Conservation (phyloP, 1,140 invertebrate species). For the Aplysia californica region DNA sequence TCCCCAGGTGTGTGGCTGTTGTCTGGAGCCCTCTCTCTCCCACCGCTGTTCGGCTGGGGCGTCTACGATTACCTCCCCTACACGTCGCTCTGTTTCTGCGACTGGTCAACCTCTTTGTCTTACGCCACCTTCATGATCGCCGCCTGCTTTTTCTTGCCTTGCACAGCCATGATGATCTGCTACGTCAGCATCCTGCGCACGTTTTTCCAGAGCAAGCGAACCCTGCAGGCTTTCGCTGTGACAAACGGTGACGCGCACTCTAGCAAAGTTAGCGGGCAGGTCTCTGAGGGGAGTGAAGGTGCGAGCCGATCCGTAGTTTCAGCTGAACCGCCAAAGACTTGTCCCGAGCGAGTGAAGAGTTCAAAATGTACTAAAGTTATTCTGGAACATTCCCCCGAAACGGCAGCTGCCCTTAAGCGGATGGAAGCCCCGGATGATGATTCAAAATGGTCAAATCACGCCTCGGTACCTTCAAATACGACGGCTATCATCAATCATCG, state of each 20-base stretch:
- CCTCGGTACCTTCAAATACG: too few relatives aligned
- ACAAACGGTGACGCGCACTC: background rate
- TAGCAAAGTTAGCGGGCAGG: background rate
- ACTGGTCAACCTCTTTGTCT: constrained; percentile 40
- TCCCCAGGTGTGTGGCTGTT: constrained; percentile 42
- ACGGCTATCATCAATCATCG: too few relatives aligned
- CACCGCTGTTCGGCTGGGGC: constrained; percentile 51
- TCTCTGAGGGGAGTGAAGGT: background rate
- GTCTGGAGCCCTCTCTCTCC: constrained; percentile 34
- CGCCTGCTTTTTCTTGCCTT: constrained; percentile 48
- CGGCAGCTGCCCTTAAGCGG: too few relatives aligned
- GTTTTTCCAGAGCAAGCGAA: constrained; percentile 21
- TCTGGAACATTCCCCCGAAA: too few relatives aligned
- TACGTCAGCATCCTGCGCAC: constrained; percentile 41
- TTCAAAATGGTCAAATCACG: too few relatives aligned
- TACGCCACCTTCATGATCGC: constrained; percentile 54
- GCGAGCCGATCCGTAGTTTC: too few relatives aligned
- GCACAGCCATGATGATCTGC: constrained; percentile 46
- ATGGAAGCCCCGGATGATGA: too few relatives aligned
- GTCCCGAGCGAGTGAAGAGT: too few relatives aligned
- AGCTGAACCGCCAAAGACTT: too few relatives aligned
- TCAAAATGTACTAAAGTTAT: too few relatives aligned
- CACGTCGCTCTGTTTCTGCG: constrained; percentile 50
- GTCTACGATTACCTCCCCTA: constrained; percentile 38
- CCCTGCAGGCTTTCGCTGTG: background rate